Evolutionary conservation across 2,888 invertebrate genomes (phyloP), one percentile per base, ranked within the genome.

Genomic region (Tetrapedia diversipes): DNA sequence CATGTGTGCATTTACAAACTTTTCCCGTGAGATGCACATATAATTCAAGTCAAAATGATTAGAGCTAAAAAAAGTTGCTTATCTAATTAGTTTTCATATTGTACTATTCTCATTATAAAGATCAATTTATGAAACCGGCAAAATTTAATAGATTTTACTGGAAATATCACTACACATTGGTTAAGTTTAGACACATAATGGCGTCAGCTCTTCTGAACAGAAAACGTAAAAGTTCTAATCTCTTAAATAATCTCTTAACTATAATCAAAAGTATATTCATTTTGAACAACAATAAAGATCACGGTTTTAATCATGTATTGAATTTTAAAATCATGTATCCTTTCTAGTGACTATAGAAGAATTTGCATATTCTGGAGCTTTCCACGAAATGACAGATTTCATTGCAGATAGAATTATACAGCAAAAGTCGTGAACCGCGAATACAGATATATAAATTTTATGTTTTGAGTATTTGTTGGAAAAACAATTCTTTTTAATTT

Each of bases 291-390:
- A 1, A 8, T 32, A 39, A 45, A 51, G n/a, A 51, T 51, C 14
- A 0, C 11, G 16, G 7, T 57, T 19, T 19, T n/a, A 10, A 14
- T n/a, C 16, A 49, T 19, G 1, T 34, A 27, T 10, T 10, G 14
- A 49, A 29, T 47, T 16, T 29, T 8, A 16, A 6, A 8, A 24
- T 43, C 24, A 16, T 43, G 32, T 37, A 16, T 29, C 10, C 10
- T 10, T 51, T 29, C 4, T 32, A 0, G 14, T 11, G 14, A n/a
- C 10, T 29, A 53, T 7, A 16, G 11, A n/a, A n/a, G n/a, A 19
- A n/a, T 1, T 32, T 37, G 7, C 37, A 32, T 34, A 45, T 51
- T 76, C 77, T 77, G 56, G 77, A 77, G 43, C 6, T 69, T 77
- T 77, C 77, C 56, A 61, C 39, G 37, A 76, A 39, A 32, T 19